phyloP scores from a whole-genome alignment of 2,797 vertebrate species.

The Petrocephalus sullivani region DNA sequence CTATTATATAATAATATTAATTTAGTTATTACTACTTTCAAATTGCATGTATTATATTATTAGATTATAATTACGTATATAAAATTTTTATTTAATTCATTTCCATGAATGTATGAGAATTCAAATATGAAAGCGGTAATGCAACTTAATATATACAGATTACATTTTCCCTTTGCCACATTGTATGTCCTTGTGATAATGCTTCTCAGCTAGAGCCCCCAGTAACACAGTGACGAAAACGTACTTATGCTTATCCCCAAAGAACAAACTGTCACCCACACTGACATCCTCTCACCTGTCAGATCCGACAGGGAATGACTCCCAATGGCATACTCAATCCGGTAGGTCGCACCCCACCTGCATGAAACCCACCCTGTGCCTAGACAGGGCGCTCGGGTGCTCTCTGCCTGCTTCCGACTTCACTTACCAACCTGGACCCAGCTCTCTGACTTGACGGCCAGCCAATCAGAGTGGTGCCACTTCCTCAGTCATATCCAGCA shows the following conservation, averaged over 20 bases:
- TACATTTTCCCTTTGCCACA: background rate
- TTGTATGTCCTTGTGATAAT: background rate
- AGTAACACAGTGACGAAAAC: background rate
- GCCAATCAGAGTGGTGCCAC: conserved; percentile 19
- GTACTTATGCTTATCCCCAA: background rate
- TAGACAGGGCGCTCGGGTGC: background rate
- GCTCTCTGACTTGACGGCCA: conserved; percentile 3
- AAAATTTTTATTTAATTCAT: background rate
- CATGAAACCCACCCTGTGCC: conserved; percentile 1
- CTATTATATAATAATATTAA: background rate
- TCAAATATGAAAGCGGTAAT: background rate
- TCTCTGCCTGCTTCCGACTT: conserved; percentile 8
- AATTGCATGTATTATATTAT: background rate
- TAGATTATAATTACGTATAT: background rate
- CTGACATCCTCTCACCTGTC: conserved; percentile 18
- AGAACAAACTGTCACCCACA: conserved; percentile 1
- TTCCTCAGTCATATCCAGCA: conserved; percentile 13
- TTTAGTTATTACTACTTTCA: background rate
- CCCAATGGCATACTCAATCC: conserved; percentile 22
- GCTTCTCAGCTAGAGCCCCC: background rate
- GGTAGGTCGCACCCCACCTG: conserved; percentile 14
- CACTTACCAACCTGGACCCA: background rate
- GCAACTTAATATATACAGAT: background rate
- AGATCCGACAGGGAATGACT: conserved; percentile 28
- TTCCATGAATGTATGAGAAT: background rate